Base-by-base conservation (phyloP, 2,797 vertebrate genomes). In the Mico argentatus region DNA sequence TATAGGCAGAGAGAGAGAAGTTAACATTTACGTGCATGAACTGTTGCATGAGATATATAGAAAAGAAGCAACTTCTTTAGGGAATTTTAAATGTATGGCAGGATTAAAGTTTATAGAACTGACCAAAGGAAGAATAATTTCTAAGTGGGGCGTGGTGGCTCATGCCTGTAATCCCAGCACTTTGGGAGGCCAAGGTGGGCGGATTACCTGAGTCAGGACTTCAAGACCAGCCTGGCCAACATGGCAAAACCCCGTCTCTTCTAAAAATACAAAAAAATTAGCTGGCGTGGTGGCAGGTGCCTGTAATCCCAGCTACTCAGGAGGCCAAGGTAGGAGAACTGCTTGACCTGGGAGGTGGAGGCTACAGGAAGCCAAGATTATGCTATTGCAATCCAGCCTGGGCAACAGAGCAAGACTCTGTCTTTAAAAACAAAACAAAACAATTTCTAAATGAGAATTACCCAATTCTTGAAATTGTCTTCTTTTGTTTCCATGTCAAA, bases 81-180 rank as follows among this genome's bases (percentile, higher is more conserved):
- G 33, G 80, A 55, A 70, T 81, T 64, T 84, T 91, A 76, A 91
- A 46, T 80, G 7, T 70, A 7, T 52, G 77, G 26, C 11, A 89
- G 72, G 87, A 77, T 73, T 90, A 77, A 64, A 48, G 39, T 88
- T 14, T 91, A 20, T 77, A 91, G 55, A 85, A 93, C 52, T 70
- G 41, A 84, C 36, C 77, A 91, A 88, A 36, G 93, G 75, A 89
- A 81, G 64, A 87, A 80, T 41, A 81, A 57, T 87, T 90, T 96
- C n/a, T 67, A 67, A 33, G 64, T 33, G 7, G 33, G 64, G 7
- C 1, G 1, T 33, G 2, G 64, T 67, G 30, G 33, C 15, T 67
- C 15, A 67, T 7, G 64, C 33, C 64, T 67, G 33, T 67, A 67
- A n/a, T 67, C 64, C 64, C 33, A 67, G 33, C 33, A 67, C 64